These are phyloP conservation scores for Micrastur ruficollis DNA, from an alignment of 2,797 vertebrate species.

Conservation along the genomic window DNA sequence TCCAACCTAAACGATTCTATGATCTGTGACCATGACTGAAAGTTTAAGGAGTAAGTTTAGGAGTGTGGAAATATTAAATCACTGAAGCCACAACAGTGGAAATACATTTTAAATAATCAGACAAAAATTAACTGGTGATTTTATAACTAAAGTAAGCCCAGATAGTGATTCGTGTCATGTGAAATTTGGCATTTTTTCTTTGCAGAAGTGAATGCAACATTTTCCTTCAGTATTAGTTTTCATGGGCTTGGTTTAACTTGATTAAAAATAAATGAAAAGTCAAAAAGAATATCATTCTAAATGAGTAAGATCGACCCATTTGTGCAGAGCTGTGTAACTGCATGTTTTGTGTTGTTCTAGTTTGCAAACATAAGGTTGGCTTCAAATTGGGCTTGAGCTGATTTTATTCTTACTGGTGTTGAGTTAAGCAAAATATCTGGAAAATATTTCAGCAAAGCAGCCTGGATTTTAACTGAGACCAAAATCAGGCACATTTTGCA, in stretches of 20 bases:
- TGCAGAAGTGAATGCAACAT: neutral
- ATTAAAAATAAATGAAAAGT: constrained; percentile 25
- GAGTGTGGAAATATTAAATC: neutral
- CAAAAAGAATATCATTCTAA: neutral
- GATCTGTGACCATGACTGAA: neutral
- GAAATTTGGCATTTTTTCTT: neutral
- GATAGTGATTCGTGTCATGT: neutral
- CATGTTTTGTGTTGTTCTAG: neutral
- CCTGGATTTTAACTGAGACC: neutral
- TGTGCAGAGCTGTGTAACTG: neutral
- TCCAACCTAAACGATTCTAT: no score
- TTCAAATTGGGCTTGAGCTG: neutral
- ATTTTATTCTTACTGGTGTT: neutral
- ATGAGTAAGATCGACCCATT: neutral
- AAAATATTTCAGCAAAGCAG: constrained; percentile 3
- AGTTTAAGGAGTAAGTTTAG: neutral
- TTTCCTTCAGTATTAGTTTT: neutral
- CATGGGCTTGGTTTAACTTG: neutral
- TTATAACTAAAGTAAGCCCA: neutral
- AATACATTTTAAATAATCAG: neutral
- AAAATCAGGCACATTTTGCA: constrained; percentile 9
- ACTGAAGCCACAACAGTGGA: neutral
- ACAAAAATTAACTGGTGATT: neutral
- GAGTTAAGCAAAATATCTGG: neutral
- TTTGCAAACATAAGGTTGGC: neutral